These are phyloP conservation scores for Loxodonta africana DNA, from an alignment of 2,113 vertebrate species.

Conservation along the genomic window DNA sequence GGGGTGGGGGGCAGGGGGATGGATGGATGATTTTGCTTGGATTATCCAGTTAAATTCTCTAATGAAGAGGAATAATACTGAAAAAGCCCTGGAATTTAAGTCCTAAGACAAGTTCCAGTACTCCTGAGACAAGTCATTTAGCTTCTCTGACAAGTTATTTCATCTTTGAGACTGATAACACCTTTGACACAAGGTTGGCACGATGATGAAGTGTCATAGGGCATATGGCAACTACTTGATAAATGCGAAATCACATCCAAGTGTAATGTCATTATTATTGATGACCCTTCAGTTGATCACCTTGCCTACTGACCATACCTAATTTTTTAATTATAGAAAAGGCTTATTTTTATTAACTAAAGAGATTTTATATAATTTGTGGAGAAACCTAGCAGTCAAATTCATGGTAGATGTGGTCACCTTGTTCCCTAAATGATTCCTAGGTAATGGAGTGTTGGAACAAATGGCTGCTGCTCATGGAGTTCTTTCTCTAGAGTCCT, in stretches of 20 bases:
- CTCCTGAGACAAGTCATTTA: neutral
- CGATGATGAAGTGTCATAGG: neutral
- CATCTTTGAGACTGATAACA: neutral
- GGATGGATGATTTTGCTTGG: neutral
- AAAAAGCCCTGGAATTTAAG: slow-evolving; percentile 20
- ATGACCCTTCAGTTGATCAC: neutral
- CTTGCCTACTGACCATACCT: neutral
- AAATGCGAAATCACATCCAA: neutral
- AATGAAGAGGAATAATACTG: neutral
- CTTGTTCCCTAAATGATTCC: neutral
- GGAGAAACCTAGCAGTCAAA: neutral
- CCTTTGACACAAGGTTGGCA: neutral
- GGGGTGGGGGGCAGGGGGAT: too few relatives aligned
- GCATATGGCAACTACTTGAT: neutral
- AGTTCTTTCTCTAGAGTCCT: slow-evolving; percentile 42
- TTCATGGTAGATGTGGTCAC: neutral
- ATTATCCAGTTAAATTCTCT: neutral
- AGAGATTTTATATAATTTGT: neutral
- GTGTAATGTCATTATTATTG: neutral
- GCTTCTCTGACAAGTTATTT: neutral
- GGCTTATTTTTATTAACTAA: neutral
- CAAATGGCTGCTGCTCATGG: neutral
- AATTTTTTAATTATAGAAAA: neutral
- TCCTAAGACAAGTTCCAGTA: neutral
- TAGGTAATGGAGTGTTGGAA: neutral